These are phyloP conservation scores for Dusona sp. DNA, from an alignment of 2,888 invertebrate species.

Conservation along the genomic window DNA sequence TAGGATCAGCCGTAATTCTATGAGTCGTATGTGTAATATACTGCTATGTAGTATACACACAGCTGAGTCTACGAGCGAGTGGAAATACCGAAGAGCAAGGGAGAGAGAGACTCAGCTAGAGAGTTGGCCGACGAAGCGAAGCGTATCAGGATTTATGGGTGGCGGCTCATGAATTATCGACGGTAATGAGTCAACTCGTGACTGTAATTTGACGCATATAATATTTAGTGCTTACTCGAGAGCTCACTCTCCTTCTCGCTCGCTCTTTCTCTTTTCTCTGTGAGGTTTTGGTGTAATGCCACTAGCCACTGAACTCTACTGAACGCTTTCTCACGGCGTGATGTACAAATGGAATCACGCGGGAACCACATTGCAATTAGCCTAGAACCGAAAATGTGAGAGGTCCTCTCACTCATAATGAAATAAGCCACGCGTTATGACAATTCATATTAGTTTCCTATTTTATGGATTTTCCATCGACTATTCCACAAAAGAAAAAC, in stretches of 20 bases:
- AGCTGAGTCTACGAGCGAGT: constrained; percentile 34
- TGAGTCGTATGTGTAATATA: constrained; percentile 43
- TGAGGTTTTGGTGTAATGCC: constrained; percentile 41
- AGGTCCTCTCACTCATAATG: neutral
- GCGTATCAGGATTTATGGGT: constrained; percentile 70
- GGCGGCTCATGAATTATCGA: constrained; percentile 71
- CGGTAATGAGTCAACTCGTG: constrained; percentile 71
- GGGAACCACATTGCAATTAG: constrained; percentile 14
- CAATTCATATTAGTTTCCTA: neutral
- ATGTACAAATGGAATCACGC: constrained; percentile 50
- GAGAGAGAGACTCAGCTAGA: constrained; percentile 38
- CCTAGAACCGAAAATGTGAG: neutral
- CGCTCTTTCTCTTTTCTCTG: constrained; percentile 31
- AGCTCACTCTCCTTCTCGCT: constrained; percentile 49
- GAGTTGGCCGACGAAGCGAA: constrained; percentile 63
- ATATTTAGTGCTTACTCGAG: constrained; percentile 68
- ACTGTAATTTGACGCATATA: constrained; percentile 71
- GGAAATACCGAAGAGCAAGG: constrained; percentile 13
- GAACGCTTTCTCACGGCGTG: constrained; percentile 41
- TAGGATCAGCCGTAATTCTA: constrained; percentile 53
- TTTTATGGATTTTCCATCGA: neutral
- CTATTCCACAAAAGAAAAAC: neutral
- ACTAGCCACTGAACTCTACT: constrained; percentile 35
- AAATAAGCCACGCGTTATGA: neutral
- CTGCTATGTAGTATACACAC: neutral